phyloP scores from a whole-genome alignment of 2,888 invertebrate genomes.

The Metallyticus violacea region DNA sequence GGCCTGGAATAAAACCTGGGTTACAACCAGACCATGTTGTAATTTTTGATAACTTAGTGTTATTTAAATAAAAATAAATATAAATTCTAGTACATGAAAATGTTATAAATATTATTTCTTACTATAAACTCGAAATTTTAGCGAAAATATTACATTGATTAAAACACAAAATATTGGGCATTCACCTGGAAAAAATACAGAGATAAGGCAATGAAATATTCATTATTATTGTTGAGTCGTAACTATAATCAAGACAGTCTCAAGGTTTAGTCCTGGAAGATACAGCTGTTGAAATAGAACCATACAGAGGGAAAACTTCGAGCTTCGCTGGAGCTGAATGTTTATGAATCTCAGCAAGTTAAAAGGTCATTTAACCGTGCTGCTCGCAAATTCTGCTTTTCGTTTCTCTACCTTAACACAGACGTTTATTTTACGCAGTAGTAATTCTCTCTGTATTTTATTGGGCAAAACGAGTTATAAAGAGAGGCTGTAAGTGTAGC shows the following conservation, averaged over 20 bases:
- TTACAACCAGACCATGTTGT: too few relatives aligned
- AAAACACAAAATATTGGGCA: too few relatives aligned
- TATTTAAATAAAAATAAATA: too few relatives aligned
- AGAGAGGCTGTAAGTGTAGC: background rate
- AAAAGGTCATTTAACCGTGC: too few relatives aligned
- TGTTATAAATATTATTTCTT: too few relatives aligned
- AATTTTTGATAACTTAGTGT: too few relatives aligned
- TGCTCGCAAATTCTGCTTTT: background rate
- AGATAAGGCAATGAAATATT: background rate
- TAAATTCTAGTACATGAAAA: too few relatives aligned
- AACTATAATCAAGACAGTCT: too few relatives aligned
- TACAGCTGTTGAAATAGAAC: background rate
- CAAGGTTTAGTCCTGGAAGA: background rate
- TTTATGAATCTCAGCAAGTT: background rate
- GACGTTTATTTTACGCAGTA: background rate
- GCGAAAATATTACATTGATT: too few relatives aligned
- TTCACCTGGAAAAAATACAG: background rate
- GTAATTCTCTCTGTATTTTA: background rate
- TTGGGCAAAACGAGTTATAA: background rate
- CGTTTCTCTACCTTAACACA: background rate
- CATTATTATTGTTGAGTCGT: background rate
- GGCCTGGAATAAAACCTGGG: too few relatives aligned
- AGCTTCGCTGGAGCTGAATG: background rate
- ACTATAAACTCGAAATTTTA: too few relatives aligned
- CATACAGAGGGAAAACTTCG: background rate